A percentile compares a stretch with the other conserved stretches of the same genome.
Evolutionary conservation across 1,140 invertebrate species (phyloP).

Genomic region (Pissodes strobi): DNA sequence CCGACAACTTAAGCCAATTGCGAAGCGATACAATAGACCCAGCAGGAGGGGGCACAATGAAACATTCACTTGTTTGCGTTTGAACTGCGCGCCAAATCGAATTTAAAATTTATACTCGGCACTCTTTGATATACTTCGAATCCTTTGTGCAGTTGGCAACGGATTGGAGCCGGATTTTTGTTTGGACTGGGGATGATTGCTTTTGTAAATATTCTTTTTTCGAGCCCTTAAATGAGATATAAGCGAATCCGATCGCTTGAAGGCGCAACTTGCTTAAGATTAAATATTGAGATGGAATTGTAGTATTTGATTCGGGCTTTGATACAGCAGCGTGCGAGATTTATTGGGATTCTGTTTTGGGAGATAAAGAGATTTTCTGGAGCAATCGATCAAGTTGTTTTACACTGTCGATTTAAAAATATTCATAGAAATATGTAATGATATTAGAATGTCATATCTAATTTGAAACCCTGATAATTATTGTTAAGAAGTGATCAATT

Average conservation of each 20-base stretch:
- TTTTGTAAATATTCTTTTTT: constrained; percentile 50
- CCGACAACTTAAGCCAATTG: constrained; percentile 52
- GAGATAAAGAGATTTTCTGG: too few relatives aligned
- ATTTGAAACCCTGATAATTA: too few relatives aligned
- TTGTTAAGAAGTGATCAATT: too few relatives aligned
- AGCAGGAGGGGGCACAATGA: constrained; percentile 36
- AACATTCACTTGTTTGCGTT: constrained; percentile 50
- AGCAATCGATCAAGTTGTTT: too few relatives aligned
- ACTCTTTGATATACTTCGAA: constrained; percentile 50
- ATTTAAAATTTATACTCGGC: constrained; percentile 52
- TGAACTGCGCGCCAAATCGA: constrained; percentile 47
- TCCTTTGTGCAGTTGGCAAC: constrained; percentile 45
- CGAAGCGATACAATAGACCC: constrained; percentile 43
- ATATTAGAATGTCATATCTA: too few relatives aligned
- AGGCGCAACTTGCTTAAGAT: constrained; percentile 2
- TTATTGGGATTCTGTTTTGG: too few relatives aligned
- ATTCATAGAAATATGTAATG: too few relatives aligned
- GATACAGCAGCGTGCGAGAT: neutral
- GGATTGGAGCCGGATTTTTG: constrained; percentile 50
- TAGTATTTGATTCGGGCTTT: neutral
- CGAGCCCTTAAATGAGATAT: constrained; percentile 34
- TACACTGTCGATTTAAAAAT: too few relatives aligned
- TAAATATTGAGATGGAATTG: neutral
- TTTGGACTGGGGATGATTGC: constrained; percentile 47
- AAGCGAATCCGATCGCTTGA: constrained; percentile 19